These are phyloP conservation scores for Xestia xanthographa DNA, from an alignment of 2,888 invertebrate species.

Conservation along the genomic window DNA sequence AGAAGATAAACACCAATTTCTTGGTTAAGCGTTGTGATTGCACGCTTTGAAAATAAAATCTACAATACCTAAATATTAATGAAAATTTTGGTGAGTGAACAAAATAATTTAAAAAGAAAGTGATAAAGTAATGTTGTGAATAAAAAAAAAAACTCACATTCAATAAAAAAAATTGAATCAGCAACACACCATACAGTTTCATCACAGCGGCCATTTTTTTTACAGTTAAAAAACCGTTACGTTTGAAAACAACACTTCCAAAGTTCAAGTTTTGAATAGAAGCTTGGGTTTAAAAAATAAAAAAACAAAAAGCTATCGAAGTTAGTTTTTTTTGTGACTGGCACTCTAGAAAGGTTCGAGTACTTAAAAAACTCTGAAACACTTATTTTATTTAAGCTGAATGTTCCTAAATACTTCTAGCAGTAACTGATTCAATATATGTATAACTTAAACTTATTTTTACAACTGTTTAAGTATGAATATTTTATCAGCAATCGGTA, in stretches of 20 bases:
- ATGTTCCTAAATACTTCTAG: not conserved
- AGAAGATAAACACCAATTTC: not conserved
- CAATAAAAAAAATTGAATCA: slow-evolving; percentile 39
- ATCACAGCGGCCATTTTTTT: slow-evolving; percentile 13
- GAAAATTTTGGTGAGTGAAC: too few species aligned
- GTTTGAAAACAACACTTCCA: not conserved
- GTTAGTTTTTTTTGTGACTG: not conserved
- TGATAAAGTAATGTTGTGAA: too few species aligned
- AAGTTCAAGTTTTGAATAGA: not conserved
- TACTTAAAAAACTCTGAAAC: not conserved
- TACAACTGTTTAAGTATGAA: slow-evolving; percentile 42
- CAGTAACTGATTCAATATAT: not conserved
- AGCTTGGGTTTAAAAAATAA: not conserved
- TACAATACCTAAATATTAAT: not conserved
- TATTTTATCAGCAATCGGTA: slow-evolving; percentile 47
- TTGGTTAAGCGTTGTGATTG: not conserved
- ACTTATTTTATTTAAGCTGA: not conserved
- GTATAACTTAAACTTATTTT: not conserved
- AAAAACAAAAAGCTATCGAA: not conserved
- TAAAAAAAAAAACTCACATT: slow-evolving; percentile 47
- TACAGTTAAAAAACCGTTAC: not conserved
- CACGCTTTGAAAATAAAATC: not conserved
- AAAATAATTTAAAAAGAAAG: not conserved
- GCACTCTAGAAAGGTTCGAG: not conserved
- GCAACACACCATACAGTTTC: slow-evolving; percentile 11